phyloP scores from a whole-genome alignment of 1,140 invertebrate species.

The Patella vulgata region DNA sequence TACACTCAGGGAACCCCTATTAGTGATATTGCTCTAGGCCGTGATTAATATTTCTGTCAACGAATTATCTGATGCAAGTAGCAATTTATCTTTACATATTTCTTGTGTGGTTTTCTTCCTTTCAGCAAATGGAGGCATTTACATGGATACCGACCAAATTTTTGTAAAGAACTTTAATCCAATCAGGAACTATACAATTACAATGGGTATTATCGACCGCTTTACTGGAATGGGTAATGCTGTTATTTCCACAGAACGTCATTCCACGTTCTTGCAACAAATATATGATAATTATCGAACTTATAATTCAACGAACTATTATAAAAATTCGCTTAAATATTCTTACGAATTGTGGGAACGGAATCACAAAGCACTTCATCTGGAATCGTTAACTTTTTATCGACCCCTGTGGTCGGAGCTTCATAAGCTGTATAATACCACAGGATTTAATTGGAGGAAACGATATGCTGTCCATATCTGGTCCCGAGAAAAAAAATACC shows the following conservation, averaged over 20 bases:
- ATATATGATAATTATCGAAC: constrained; percentile 21
- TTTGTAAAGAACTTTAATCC: constrained; percentile 29
- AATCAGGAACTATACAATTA: constrained; percentile 23
- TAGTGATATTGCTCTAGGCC: no score
- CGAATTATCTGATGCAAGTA: no score
- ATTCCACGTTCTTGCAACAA: constrained; percentile 18
- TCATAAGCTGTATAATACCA: constrained; percentile 18
- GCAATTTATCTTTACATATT: no score
- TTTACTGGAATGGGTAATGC: constrained; percentile 29
- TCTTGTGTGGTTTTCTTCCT: no score
- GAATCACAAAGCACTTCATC: constrained; percentile 23
- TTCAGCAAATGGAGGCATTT: constrained; percentile 43
- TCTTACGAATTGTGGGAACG: constrained; percentile 21
- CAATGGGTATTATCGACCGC: constrained; percentile 30
- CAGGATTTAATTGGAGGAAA: constrained; percentile 29
- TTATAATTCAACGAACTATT: constrained; percentile 13
- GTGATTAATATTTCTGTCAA: no score
- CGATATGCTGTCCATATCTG: constrained; percentile 37
- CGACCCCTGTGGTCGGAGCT: constrained; percentile 28
- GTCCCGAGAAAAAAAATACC: constrained; percentile 22
- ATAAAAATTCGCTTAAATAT: no score
- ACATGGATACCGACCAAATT: constrained; percentile 42
- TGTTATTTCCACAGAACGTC: constrained; percentile 26
- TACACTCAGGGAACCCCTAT: no score
- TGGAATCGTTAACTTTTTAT: constrained; percentile 28